Base-by-base conservation (phyloP, 2,113 vertebrate genomes). In the Myotis brandtii region DNA sequence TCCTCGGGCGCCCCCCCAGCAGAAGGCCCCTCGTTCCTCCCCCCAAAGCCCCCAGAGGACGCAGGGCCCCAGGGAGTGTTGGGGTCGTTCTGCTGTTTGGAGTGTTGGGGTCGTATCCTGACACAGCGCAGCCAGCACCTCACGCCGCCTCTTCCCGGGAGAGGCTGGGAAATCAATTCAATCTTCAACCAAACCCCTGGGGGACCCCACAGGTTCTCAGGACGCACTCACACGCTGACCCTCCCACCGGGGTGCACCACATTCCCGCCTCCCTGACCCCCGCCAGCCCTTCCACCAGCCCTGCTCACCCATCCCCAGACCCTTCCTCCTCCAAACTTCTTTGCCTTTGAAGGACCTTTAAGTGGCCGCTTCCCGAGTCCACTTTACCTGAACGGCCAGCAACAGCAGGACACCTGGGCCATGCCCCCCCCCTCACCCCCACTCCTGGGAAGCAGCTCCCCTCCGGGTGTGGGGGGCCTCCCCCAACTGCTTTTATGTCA, bases 401-500 rank as follows among this genome's bases (percentile, higher is more conserved):
- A 20, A 25, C 17, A 9, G 62, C 0, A 2, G 86, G 52, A 43
- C 50, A 1, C 0, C 0, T 0, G 20, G 25, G 76, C 9, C 10
- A 11, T 12, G n/a, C 10, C 18, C 17, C 12, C 43, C 46, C 30
- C 18, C 27, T 37, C 37, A 3, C 37, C 37, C 37, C 37, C 89
- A 89, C 64, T 56, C 89, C 96, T 97, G 92, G 54, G 95, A 86
- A 92, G 94, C 96, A 66, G 76, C 80, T 48, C 92, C 86, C 86
- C 86, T 79, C 90, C 80, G 14, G 48, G 9, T 3, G 91, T 96
- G 96, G 94, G 97, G 87, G 96, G 23, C 91, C 94, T 95, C 93
- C 82, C 96, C 85, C 91, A 59, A 93, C 97, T 97, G 96, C 93
- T 95, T 97, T 94, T 97, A 84, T 72, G 91, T 84, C 67, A 91